Evolutionary conservation across 2,888 invertebrate species (phyloP), one percentile per base, ranked within the genome.

Genomic region (Mellilla xanthometata): DNA sequence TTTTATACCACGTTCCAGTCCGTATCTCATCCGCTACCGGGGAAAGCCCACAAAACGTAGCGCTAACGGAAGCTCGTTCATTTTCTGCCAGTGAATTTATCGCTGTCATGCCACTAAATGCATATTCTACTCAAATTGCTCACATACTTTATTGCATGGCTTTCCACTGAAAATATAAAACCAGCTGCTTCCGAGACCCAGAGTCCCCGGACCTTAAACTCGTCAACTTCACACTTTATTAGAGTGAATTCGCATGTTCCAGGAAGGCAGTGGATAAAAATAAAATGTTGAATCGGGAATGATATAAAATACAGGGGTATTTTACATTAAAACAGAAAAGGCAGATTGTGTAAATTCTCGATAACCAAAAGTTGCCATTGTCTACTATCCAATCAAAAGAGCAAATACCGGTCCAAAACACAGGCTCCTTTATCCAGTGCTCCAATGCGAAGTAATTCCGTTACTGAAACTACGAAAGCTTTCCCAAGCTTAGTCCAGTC

Each of bases 101-200:
- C 55, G 70, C 68, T 69, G 71, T 70, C 73, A 69, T 63, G 68
- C 65, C 52, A 64, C 72, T 72, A 76, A 77, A 78, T 79, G 76
- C 76, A 77, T 77, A 79, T 77, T 77, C 72, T 71, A 62, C 70
- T 65, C 65, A 71, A 73, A 77, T 74, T 70, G 72, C 72, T 63
- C 62, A 65, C 68, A 68, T 72, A 67, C 69, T 76, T 69, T 74
- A 76, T 74, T 62, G 68, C 70, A 60, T 45, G 64, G 64, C 67
- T 70, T 75, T 65, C 59, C 62, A 64, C 60, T 60, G 62, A 55
- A 62, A 68, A 72, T 69, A 66, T 73, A 66, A n/a, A 72, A 70
- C 54, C 59, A 60, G 62, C 65, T 62, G 59, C 27, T 11, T 38
- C 33, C 27, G 27, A n/a, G 38, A 49, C 38, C 27, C 40, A 28